Conservation (phyloP, 1,140 invertebrate species). For the Ditylenchus dipsaci region DNA sequence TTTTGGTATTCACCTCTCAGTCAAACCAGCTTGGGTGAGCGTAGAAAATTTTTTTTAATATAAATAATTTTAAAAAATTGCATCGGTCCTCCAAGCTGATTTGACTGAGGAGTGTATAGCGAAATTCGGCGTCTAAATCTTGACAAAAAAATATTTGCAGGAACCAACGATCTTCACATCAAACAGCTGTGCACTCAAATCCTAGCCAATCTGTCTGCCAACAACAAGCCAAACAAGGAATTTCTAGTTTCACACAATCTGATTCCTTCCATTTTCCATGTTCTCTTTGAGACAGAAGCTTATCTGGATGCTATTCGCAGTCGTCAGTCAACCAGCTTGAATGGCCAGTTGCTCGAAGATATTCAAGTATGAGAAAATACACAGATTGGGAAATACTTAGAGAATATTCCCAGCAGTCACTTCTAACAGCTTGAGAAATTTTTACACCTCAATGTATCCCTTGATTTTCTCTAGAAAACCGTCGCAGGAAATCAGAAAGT, state of each 20-base stretch:
- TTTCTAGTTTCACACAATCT: constrained; percentile 25
- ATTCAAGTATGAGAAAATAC: constrained; percentile 12
- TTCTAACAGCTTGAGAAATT: not conserved
- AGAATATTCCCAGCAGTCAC: not conserved
- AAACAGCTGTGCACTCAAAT: constrained; percentile 36
- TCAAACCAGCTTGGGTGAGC: no score
- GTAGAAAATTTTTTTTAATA: no score
- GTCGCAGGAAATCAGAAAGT: no score
- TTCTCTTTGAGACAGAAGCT: constrained; percentile 36
- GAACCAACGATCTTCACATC: constrained; percentile 27
- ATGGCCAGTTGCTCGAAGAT: constrained; percentile 8
- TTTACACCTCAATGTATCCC: not conserved
- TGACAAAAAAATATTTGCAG: not conserved
- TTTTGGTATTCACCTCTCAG: no score
- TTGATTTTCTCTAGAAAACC: no score
- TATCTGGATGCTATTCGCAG: constrained; percentile 6
- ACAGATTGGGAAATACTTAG: not conserved
- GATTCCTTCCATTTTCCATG: constrained; percentile 19
- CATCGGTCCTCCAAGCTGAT: no score
- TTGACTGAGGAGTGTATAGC: no score
- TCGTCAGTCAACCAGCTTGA: not conserved
- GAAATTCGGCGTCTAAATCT: no score
- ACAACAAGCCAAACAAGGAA: constrained; percentile 34
- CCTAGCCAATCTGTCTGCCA: constrained; percentile 38
- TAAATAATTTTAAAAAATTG: no score